Evolutionary conservation across 2,113 vertebrate species (phyloP), one percentile per base, ranked within the genome.

Genomic region (Cebus imitator): DNA sequence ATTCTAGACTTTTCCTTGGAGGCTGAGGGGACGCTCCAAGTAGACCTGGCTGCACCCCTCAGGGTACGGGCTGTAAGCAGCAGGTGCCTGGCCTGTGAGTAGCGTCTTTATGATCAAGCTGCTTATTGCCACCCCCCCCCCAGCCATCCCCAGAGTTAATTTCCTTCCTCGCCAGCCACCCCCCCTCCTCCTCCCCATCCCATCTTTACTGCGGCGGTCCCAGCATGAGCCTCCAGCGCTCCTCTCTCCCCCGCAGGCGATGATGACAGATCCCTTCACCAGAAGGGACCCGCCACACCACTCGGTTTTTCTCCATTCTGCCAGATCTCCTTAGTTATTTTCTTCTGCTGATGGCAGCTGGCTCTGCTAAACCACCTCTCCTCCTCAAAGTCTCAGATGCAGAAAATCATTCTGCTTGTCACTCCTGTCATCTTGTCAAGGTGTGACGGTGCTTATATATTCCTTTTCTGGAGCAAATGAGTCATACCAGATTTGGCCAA

Each of bases 261-360:
- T n/a, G 82, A 92, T 79, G 96, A 95, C 89, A 96, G 95, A n/a
- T 32, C 30, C 86, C 92, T 76, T 97, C 68, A 58, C 84, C 89
- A 82, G 93, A 78, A 96, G 73, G 91, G 80, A 89, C 57, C 32
- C 0, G 0, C 94, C 5, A 43, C 84, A 70, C 89, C 70, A 2
- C 43, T 96, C 64, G 0, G 79, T 18, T 78, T 80, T 21, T 35
- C 93, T 90, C 96, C 84, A 82, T 0, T 25, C 55, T 80, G 90
- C 78, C 21, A 17, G 30, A 48, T 76, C 92, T 58, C 92, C 97
- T 95, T 97, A 96, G 98, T 97, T 97, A 98, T 98, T 98, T 97
- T 98, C 95, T 98, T 97, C 97, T 98, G 89, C 95, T 91, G 95
- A 90, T 0, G 87, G 96, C 89, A 96, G 94, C 84, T 91, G 97